phyloP scores from a whole-genome alignment of 2,113 vertebrate species.

The Petromus typicus region DNA sequence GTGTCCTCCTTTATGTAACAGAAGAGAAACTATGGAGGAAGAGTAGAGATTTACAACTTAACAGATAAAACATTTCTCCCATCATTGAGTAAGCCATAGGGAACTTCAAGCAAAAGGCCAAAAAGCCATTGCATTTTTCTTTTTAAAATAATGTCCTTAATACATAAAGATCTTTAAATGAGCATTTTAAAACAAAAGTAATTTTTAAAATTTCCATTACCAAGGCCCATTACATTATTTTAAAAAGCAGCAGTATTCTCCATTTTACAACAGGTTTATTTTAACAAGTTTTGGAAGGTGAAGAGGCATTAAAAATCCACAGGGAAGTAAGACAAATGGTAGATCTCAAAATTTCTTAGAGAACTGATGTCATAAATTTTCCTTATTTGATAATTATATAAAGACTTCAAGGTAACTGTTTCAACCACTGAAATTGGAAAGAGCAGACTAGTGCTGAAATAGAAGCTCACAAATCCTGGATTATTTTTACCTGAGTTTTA shows the following conservation, averaged over 20 bases:
- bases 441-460: not conserved
- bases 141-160: conserved; percentile 32
- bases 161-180: conserved; percentile 71
- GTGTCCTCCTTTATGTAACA: not conserved
- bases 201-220: not conserved
- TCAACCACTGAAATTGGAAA: not conserved
- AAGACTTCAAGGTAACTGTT: not conserved
- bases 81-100: conserved; percentile 38
- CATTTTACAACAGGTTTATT: conserved; percentile 73
- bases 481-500: not conserved
- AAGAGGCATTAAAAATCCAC: not conserved
- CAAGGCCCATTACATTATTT: not conserved
- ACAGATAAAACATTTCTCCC: conserved; percentile 50
- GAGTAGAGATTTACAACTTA: conserved; percentile 67
- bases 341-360: conserved; percentile 72
- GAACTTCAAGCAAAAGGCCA: conserved; percentile 63
- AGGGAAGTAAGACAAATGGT: conserved; percentile 63
- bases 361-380: conserved; percentile 69
- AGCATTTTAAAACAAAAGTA: conserved; percentile 76
- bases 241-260: not conserved
- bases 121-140: conserved; percentile 27
- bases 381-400: conserved; percentile 54
- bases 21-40: not conserved
- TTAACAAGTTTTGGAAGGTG: conserved; percentile 63
- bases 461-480: not conserved